Base-by-base conservation (phyloP, 2,797 vertebrate species). In the Pseudomugil tenellus region DNA sequence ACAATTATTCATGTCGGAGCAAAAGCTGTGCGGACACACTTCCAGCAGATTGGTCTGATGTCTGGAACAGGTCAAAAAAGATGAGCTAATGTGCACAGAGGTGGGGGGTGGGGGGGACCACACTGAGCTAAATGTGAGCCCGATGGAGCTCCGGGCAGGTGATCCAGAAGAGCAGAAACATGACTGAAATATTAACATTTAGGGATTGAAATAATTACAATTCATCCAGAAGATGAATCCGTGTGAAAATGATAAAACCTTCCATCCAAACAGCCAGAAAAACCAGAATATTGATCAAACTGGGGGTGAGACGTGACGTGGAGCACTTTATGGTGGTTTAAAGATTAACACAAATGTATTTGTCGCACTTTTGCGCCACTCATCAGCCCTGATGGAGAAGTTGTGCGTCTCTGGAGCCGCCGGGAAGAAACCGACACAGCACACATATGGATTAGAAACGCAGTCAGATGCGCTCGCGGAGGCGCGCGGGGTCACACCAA, bases 391-490 rank as follows among this genome's bases (percentile, higher is more conserved):
- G 4, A 49, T 66, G 23, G 58, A 68, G 84, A 88, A 89, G 77
- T 87, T 89, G 74, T 73, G 67, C 76, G 79, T 79, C 56, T 67
- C 75, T 62, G 73, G 73, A 72, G 75, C 48, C 58, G 48, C 75
- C 52, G 63, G 54, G 68, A 58, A 59, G 51, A 65, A 72, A n/a
- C 67, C n/a, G 75, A 73, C 43, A 28, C 65, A 8, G 39, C 43
- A 14, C 41, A 19, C 41, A 8, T 59, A 21, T 3, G 1, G 49
- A 23, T 14, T 21, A 19, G 48, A 51, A 41, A 62, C 17, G 17
- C 46, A 55, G 7, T 46, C 56, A 11, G 54, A 35, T 43, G 37
- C 53, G 63, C 51, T 60, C 11, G 2, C 41, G 28, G 34, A 35
- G 25, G 53, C 62, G 58, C 25, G 29, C 29, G 46, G 37, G n/a